phyloP scores from a whole-genome alignment of 1,140 invertebrate genomes.

The Chionoecetes opilio region DNA sequence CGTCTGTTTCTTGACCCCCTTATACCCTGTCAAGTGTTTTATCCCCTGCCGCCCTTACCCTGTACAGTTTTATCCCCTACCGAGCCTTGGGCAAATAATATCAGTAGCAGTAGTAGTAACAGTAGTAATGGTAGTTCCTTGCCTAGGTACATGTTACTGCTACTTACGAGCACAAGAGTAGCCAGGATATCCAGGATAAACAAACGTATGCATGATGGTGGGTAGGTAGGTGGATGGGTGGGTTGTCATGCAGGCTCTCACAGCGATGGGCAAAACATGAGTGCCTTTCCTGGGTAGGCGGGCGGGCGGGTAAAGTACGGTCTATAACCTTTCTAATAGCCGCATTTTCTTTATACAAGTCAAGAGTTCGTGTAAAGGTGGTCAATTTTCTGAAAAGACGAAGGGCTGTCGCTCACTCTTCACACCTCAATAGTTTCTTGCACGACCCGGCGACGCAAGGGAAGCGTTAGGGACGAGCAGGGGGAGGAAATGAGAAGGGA shows the following conservation, averaged over 20 bases:
- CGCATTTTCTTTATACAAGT: too few relatives aligned
- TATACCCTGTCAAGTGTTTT: too few relatives aligned
- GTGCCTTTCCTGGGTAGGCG: neutral
- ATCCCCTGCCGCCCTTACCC: too few relatives aligned
- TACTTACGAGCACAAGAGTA: conserved; percentile 43
- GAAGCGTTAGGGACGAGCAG: neutral
- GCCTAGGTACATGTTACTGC: neutral
- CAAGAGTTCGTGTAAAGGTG: too few relatives aligned
- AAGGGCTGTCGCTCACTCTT: neutral
- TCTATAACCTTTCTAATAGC: too few relatives aligned
- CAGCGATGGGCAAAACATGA: neutral
- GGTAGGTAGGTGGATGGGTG: neutral
- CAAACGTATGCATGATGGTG: neutral
- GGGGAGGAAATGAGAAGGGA: neutral
- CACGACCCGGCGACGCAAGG: neutral
- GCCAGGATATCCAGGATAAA: conserved; percentile 7
- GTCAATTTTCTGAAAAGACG: too few relatives aligned
- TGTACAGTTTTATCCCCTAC: too few relatives aligned
- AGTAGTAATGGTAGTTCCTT: conserved; percentile 19
- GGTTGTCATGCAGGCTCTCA: neutral
- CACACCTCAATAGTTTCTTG: neutral
- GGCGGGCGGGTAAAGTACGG: too few relatives aligned
- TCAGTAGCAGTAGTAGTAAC: conserved; percentile 5
- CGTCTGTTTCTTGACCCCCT: neutral
- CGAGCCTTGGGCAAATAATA: neutral